phyloP scores from a whole-genome alignment of 2,797 vertebrate species.

The Chaetophractus vellerosus region DNA sequence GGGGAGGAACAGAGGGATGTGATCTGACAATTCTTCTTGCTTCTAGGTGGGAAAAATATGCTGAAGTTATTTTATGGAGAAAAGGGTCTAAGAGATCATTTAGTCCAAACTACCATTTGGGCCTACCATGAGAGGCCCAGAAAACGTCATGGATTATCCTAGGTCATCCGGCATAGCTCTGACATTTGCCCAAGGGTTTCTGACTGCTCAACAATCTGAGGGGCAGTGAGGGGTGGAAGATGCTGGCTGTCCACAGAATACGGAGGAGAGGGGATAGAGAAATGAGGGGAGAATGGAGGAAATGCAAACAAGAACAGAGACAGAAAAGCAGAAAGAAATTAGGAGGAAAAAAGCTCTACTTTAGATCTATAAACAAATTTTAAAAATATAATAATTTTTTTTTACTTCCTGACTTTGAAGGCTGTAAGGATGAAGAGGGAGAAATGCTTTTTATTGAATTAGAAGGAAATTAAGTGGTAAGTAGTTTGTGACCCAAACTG shows the following conservation, averaged over 20 bases:
- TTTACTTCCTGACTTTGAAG: not conserved
- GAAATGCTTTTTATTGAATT: not conserved
- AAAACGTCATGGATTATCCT: not conserved
- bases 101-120: not conserved
- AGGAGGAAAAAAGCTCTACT: not conserved
- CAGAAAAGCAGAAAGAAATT: not conserved
- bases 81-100: not conserved
- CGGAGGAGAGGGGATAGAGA: no score
- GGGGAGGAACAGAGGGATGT: fast-evolving
- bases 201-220: not conserved
- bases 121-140: not conserved
- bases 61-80: not conserved
- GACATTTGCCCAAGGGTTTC: not conserved
- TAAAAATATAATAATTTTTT: not conserved
- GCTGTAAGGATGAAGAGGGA: not conserved
- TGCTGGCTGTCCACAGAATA: not conserved
- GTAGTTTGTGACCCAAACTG: not conserved
- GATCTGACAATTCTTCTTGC: not conserved
- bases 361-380: not conserved
- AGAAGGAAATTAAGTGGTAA: not conserved
- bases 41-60: not conserved
- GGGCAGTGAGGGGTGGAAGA: not conserved
- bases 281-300: not conserved
- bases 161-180: not conserved
- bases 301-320: not conserved